Evolutionary conservation across 2,797 vertebrate genomes (phyloP), one percentile per base, ranked within the genome.

Genomic region (Tolypeutes matacus): DNA sequence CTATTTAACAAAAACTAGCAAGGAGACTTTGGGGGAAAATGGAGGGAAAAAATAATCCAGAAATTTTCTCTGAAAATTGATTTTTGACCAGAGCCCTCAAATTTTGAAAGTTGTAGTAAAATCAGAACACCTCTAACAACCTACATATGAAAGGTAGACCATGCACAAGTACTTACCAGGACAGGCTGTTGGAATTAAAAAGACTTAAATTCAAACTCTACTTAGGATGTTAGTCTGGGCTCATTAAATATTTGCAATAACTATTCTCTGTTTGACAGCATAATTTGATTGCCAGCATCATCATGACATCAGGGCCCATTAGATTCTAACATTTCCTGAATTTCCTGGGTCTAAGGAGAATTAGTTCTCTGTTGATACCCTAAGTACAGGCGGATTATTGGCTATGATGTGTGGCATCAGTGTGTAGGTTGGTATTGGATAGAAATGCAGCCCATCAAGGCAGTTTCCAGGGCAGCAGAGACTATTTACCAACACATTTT

Each of bases 371-470:
- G 51, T 34, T 36, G 60, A 58, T 27, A 34, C 72, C 92, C n/a
- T 88, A 10, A 60, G 3, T 84, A 46, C 80, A 83, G 34, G 27
- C 34, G 6, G 94, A 70, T 51, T 87, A 76, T 1, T 0, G 65
- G 23, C 29, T 83, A 83, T 49, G 77, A 36, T 34, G 39, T 77
- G 96, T 95, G 93, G 91, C 94, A 64, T 21, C 23, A 58, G 23
- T 72, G 75, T 81, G 89, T 0, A 51, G 36, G 65, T 85, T 88
- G 12, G 81, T 92, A 94, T 46, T 78, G 27, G 60, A 91, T 23
- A 3, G 56, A 62, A 53, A 13, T 7, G 14, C 1, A 46, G 39
- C 4, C 53, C 62, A 23, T 10, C 29, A 14, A 39, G 49, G 23
- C 25, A 10, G 80, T 27, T 81, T 53, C 5, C 10, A 0, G 0